phyloP scores from a whole-genome alignment of 2,113 vertebrate species.

The Brachypteracias leptosomus region DNA sequence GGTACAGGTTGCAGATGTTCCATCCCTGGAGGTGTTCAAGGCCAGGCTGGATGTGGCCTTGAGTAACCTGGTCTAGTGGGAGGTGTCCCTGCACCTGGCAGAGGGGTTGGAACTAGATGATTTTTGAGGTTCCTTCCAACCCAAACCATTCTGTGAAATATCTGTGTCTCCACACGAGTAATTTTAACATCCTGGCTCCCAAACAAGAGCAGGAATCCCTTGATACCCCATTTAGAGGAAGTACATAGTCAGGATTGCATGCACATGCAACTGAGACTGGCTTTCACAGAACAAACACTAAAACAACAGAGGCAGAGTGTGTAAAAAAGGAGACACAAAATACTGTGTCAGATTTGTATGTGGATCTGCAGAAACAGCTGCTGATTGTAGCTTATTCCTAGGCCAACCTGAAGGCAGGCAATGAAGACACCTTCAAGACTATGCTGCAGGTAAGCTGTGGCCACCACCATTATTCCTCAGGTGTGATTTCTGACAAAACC shows the following conservation, averaged over 20 bases:
- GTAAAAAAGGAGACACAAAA: neutral
- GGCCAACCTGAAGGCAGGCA: neutral
- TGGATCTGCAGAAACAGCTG: neutral
- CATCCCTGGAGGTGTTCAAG: too few species aligned
- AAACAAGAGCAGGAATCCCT: neutral
- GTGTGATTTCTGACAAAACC: neutral
- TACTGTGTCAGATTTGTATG: neutral
- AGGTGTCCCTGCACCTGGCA: too few species aligned
- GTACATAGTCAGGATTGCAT: rapidly evolving
- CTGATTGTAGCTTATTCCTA: rapidly evolving
- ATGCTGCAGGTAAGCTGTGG: neutral
- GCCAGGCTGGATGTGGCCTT: too few species aligned
- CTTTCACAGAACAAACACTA: neutral
- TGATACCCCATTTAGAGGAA: rapidly evolving
- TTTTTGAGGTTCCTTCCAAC: too few species aligned
- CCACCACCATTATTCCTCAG: rapidly evolving
- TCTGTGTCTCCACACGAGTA: neutral
- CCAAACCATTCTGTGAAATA: too few species aligned
- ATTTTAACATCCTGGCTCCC: rapidly evolving
- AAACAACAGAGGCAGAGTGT: neutral
- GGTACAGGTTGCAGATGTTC: too few species aligned
- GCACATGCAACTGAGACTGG: rapidly evolving
- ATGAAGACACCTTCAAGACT: neutral
- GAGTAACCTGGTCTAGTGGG: too few species aligned
- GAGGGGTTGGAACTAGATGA: too few species aligned